Base-by-base conservation (phyloP, 2,888 invertebrate species). In the Diplazon laetatorius region DNA sequence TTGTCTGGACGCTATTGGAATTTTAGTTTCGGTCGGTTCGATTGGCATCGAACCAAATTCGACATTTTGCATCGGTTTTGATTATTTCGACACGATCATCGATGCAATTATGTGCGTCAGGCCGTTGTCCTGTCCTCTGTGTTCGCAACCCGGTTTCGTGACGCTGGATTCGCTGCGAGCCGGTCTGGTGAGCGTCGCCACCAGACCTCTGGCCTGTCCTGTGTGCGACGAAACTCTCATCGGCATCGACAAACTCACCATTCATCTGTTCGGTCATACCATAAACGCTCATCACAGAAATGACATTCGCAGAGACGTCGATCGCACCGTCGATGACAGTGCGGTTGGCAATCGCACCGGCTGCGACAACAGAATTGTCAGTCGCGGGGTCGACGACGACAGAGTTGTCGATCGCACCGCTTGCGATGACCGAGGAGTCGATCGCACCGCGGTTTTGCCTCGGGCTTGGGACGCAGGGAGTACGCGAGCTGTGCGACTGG, bases 171-270 rank as follows among this genome's bases (percentile, higher is more conserved):
- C 94, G 14, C 91, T 97, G 82, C 93, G 95, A 87, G 93, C 94
- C 74, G 94, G 94, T 83, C 92, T 97, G 68, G 95, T 96, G 78
- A 93, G 93, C 86, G 95, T 95, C 46, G 95, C 96, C 14, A 96
- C 95, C 59, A 94, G 95, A 79, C 95, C 94, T 80, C 92, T 96
- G 83, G 89, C 93, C 68, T 97, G 97, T 88, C 96, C 96, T 12
- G 94, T 96, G 78, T 97, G 97, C 88, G 93, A 94, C 85, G 96
- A 96, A 86, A 92, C 94, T 83, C 92, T 96, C 18, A 91, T 93
- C 80, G 96, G 96, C 0, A 92, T 97, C 81, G 96, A 96, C 89
- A 96, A 96, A 91, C 92, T 96, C 63, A 96, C 96, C 0, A 96
- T 96, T 86, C 96, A 97, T 91, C 92, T 97, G 82, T 96, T 96